Percentiles rank a stretch among this genome's conserved stretches.
phyloP scores from a whole-genome alignment of 1,140 invertebrate species.

The Chlorops oryzae region DNA sequence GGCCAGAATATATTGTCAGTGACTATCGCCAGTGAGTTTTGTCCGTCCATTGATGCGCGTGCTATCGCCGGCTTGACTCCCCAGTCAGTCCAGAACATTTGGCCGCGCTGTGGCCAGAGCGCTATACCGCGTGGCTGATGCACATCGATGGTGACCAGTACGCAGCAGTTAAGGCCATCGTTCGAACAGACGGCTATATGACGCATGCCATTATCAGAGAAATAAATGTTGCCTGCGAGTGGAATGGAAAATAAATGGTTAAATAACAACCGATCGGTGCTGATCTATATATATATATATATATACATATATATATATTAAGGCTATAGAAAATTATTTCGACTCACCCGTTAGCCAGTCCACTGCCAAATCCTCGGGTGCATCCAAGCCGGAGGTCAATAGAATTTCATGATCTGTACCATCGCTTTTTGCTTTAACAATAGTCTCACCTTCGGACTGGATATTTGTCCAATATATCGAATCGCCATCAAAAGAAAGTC shows the following conservation, averaged over 20 bases:
- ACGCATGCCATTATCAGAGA: conserved; percentile 65
- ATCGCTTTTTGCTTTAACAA: conserved; percentile 55
- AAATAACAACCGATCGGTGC: too few relatives aligned
- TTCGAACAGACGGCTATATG: conserved; percentile 68
- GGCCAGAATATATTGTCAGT: conserved; percentile 70
- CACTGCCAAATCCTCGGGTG: conserved; percentile 68
- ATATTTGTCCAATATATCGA: conserved; percentile 72
- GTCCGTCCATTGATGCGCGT: conserved; percentile 79
- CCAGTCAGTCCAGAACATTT: conserved; percentile 86
- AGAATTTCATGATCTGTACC: conserved; percentile 55
- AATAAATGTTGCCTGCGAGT: conserved; percentile 59
- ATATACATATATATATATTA: conserved; percentile 51
- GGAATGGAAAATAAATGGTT: background rate
- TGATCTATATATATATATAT: background rate
- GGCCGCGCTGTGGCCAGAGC: conserved; percentile 57
- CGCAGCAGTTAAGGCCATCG: conserved; percentile 57
- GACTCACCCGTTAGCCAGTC: conserved; percentile 66
- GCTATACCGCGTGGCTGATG: conserved; percentile 60
- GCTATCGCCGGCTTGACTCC: conserved; percentile 66
- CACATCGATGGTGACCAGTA: conserved; percentile 54
- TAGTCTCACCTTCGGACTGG: conserved; percentile 57
- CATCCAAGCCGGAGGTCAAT: conserved; percentile 60
- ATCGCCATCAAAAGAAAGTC: conserved; percentile 60
- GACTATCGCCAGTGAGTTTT: conserved; percentile 54
- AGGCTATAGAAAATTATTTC: conserved; percentile 34